A percentile compares a stretch with the other conserved stretches of the same genome.
These are phyloP conservation scores for Masnerella sp. DNA, from an alignment of 2,888 invertebrate species.

Conservation along the genomic window DNA sequence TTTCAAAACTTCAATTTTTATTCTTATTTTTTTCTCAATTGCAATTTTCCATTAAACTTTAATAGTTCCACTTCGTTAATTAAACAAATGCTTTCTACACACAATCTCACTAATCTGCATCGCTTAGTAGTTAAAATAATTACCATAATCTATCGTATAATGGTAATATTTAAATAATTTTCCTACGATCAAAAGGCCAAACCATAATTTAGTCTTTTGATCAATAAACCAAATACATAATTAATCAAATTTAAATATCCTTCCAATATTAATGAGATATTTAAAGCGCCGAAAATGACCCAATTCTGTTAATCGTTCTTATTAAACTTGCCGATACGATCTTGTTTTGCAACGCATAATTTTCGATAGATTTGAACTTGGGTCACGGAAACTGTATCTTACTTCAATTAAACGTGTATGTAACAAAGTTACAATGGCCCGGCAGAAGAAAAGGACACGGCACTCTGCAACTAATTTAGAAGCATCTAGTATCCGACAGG, in stretches of 20 bases:
- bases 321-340: not conserved
- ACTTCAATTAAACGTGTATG: constrained; percentile 41
- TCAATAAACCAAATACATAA: too few relatives aligned
- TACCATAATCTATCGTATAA: too few relatives aligned
- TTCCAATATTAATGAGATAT: too few relatives aligned
- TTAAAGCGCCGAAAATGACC: constrained; percentile 5
- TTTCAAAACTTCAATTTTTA: too few relatives aligned
- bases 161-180: too few relatives aligned
- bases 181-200: too few relatives aligned
- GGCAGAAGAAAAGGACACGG: constrained; percentile 46
- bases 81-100: not conserved
- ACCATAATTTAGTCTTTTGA: too few relatives aligned
- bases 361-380: constrained; percentile 32
- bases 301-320: constrained; percentile 5
- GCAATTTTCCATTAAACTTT: not conserved
- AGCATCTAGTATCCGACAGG: constrained; percentile 65
- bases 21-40: not conserved
- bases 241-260: too few relatives aligned
- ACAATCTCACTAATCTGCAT: too few relatives aligned
- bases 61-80: not conserved
- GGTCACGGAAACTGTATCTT: constrained; percentile 42
- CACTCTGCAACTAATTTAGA: constrained; percentile 68
- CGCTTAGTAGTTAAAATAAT: too few relatives aligned
- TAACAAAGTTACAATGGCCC: constrained; percentile 41
- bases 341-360: constrained; percentile 12